Evolutionary conservation across 2,888 invertebrate species (phyloP), one percentile per base, ranked within the genome.

Genomic region (Heteromyza rotundicornis): DNA sequence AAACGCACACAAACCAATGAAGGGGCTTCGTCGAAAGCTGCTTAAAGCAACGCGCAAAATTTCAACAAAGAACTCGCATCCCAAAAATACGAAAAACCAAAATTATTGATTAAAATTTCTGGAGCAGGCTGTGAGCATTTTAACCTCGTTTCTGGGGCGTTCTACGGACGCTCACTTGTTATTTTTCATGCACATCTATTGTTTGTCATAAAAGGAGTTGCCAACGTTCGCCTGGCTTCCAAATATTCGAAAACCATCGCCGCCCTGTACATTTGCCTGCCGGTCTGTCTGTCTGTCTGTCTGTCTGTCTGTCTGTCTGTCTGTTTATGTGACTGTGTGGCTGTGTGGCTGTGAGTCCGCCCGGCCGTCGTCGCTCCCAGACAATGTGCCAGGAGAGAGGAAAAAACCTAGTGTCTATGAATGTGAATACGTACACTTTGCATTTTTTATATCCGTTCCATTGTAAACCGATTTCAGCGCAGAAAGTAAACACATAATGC

Each of bases 81-180:
- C 47, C 47, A 20, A 47, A 47, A 47, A 47, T 20, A 20, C 16
- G 32, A 51, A 51, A 32, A 52, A n/a, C n/a, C n/a, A n/a, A n/a
- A n/a, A n/a, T 23, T 52, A 52, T 52, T 52, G 52, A 52, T 52
- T 52, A 32, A 32, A 52, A 32, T 52, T 52, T 32, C 32, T 52
- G 52, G 52, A 32, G 27, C 52, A 52, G 32, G 12, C 32, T 40
- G 10, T 24, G 59, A 55, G 60, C n/a, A 53, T 51, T 60, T 59
- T 67, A 64, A 62, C 65, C 63, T 59, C 57, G 36, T 61, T 66
- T 64, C 50, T 24, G 12, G 54, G 51, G 24, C 50, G 47, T 40
- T 23, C 44, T n/a, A 53, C 32, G 22, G 14, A 16, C 51, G 2
- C 23, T 23, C 8, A 51, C 51, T 16, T n/a, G 20, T 53, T 53